Evolutionary conservation across 2,888 invertebrate genomes (phyloP), one percentile per base, ranked within the genome.

Genomic region (Ophion slaviceki): DNA sequence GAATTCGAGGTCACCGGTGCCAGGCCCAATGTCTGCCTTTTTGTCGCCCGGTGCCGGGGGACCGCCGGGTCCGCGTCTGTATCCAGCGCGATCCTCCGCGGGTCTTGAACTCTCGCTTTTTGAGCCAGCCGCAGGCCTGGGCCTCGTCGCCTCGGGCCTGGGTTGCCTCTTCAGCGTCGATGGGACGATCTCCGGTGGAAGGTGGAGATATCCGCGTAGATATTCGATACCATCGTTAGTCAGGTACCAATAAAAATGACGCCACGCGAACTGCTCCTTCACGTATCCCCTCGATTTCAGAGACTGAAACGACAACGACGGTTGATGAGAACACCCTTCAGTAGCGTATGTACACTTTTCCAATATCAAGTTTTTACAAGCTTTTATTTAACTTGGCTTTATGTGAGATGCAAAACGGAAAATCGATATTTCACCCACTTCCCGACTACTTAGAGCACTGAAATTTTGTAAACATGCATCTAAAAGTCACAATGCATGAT

Each of bases 211-310:
- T 92, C 97, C 97, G 89, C 99, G 96, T 89, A 99, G 95, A 94
- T 98, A 99, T 94, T 98, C 98, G 94, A 99, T 99, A 90, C 99
- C 99, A 92, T 99, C 98, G 94, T 99, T 99, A 88, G 99, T 99
- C 90, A 99, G 95, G 95, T 98, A 99, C 99, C 99, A 99, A 94
- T 99, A 99, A 93, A 98, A 99, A 94, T 99, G 99, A 92, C 99
- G 97, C 99, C 99, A 99, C 5, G 99, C 99, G 94, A 99, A 99
- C 95, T 99, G 99, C 95, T 99, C 99, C 94, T 98, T 98, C n/a
- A 99, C 99, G 92, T 97, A 98, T 85, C 99, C 99, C 94, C 98
- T 96, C 4, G 99, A 99, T 95, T 99, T 99, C 90, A 99, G 95
- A 10, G 98, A 98, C 96, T 96, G 92, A 95, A 94, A 86, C 36